These are phyloP conservation scores for Cerceris rybyensis DNA, from an alignment of 2,888 invertebrate species.

Conservation along the genomic window DNA sequence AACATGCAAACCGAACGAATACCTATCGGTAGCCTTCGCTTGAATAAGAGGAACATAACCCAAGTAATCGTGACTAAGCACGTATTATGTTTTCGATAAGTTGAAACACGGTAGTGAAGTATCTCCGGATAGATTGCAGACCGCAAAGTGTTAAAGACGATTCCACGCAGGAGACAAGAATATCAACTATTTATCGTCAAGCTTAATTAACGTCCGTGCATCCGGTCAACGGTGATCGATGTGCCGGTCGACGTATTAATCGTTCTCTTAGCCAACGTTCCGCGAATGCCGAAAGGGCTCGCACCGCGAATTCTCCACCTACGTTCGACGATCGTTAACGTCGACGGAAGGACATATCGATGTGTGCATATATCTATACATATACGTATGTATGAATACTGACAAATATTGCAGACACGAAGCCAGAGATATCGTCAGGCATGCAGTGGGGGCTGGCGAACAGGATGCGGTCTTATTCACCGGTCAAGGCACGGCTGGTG, in stretches of 20 bases:
- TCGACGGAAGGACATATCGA: slow-evolving; percentile 41
- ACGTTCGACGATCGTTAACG: slow-evolving; percentile 34
- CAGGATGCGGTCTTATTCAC: slow-evolving; percentile 83
- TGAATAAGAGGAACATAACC: too few relatives aligned
- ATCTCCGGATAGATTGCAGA: too few relatives aligned
- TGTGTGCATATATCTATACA: background rate
- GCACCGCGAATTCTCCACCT: slow-evolving; percentile 4
- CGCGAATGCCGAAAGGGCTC: slow-evolving; percentile 2
- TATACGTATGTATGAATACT: slow-evolving; percentile 19
- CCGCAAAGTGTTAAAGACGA: too few relatives aligned
- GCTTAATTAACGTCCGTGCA: too few relatives aligned
- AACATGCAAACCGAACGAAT: too few relatives aligned
- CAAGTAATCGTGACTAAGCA: too few relatives aligned
- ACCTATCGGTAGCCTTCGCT: too few relatives aligned
- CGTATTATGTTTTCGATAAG: too few relatives aligned
- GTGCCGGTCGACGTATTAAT: background rate
- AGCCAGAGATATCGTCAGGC: slow-evolving; percentile 90
- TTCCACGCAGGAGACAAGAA: too few relatives aligned
- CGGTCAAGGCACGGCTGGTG: slow-evolving; percentile 88
- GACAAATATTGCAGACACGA: slow-evolving; percentile 86
- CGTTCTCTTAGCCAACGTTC: background rate
- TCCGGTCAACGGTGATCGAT: too few relatives aligned
- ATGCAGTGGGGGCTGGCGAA: slow-evolving; percentile 90
- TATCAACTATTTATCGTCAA: too few relatives aligned
- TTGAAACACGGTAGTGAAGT: too few relatives aligned